phyloP scores from a whole-genome alignment of 2,113 vertebrate genomes.

The Mormyrus iriodes region DNA sequence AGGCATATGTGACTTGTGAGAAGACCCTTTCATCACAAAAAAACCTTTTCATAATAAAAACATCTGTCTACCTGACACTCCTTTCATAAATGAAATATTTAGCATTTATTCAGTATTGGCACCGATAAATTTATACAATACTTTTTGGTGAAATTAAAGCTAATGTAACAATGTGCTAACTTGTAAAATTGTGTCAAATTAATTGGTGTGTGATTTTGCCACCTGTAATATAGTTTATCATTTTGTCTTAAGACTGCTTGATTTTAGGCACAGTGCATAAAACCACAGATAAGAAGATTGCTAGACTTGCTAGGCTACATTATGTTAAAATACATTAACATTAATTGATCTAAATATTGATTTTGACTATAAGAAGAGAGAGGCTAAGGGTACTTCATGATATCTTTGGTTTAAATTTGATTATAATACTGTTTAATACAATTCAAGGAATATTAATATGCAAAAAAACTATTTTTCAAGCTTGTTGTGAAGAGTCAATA shows the following conservation, averaged over 20 bases:
- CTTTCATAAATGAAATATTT: constrained; percentile 35
- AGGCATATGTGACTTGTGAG: constrained; percentile 51
- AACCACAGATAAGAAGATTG: not conserved
- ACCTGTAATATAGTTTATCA: not conserved
- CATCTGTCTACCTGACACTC: constrained; percentile 41
- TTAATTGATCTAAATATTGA: not conserved
- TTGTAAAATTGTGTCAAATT: not conserved
- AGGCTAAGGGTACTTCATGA: not conserved
- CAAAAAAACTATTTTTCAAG: not conserved
- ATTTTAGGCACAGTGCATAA: not conserved
- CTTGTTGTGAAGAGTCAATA: not conserved
- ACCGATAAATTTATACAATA: not conserved
- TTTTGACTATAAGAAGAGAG: not conserved
- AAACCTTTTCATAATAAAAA: constrained; percentile 30
- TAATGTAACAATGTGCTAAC: not conserved
- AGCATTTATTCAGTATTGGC: not conserved
- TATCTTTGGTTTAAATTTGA: too few relatives aligned
- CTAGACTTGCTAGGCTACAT: not conserved
- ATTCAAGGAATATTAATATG: not conserved
- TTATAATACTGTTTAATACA: not conserved
- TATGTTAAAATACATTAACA: not conserved
- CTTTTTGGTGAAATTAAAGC: not conserved
- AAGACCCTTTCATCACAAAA: constrained; percentile 30
- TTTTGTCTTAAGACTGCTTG: not conserved
- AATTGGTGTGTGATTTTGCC: not conserved